phyloP scores from a whole-genome alignment of 2,888 invertebrate species.

The Galerucella nymphaeae region DNA sequence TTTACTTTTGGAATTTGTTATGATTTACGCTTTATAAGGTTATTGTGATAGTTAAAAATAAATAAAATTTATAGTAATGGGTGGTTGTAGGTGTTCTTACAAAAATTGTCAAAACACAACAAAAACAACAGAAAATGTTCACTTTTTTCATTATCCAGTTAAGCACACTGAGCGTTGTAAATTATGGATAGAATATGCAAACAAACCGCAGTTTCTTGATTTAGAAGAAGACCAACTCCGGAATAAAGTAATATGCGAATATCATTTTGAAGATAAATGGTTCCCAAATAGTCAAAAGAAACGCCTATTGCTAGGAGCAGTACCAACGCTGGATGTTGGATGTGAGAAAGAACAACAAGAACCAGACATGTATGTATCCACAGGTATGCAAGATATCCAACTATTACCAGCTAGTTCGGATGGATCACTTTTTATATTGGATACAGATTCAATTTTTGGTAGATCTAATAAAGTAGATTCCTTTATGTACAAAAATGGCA shows the following conservation, averaged over 20 bases:
- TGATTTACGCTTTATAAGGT: neutral
- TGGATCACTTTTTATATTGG: conserved; percentile 59
- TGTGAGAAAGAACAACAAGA: conserved; percentile 43
- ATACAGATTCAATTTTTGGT: conserved; percentile 56
- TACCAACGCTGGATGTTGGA: conserved; percentile 67
- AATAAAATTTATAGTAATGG: conserved; percentile 63
- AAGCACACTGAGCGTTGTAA: conserved; percentile 70
- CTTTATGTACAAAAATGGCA: conserved; percentile 59
- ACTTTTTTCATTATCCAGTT: conserved; percentile 74
- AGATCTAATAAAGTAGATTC: conserved; percentile 55
- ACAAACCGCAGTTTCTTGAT: conserved; percentile 67
- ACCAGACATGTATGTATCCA: conserved; percentile 33
- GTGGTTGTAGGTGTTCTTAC: conserved; percentile 72
- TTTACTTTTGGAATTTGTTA: conserved; percentile 2
- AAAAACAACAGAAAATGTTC: conserved; percentile 65
- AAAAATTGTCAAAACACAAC: conserved; percentile 68
- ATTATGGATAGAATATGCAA: conserved; percentile 70
- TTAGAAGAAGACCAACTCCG: conserved; percentile 70
- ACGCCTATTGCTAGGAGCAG: conserved; percentile 68
- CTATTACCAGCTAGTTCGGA: conserved; percentile 59
- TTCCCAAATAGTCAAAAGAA: conserved; percentile 69
- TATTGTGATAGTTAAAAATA: neutral
- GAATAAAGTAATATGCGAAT: conserved; percentile 72
- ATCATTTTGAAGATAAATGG: conserved; percentile 69
- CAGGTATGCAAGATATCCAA: conserved; percentile 51